A percentile compares a stretch with the other conserved stretches of the same genome.
These are phyloP conservation scores for Macheiramphus alcinus DNA, from an alignment of 2,113 vertebrate species.

Conservation along the genomic window DNA sequence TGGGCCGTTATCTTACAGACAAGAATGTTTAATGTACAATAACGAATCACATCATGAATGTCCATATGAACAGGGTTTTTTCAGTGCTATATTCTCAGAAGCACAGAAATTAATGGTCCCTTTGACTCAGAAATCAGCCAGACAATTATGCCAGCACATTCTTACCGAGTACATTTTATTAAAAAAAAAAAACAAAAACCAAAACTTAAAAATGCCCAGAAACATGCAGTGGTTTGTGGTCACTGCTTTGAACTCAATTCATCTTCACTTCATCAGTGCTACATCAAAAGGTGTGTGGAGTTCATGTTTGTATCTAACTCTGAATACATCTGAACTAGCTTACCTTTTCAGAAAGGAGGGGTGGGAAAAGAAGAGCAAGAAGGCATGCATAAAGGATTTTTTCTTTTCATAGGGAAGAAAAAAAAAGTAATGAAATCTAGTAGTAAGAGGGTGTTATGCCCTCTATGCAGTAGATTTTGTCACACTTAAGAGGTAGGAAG, in stretches of 20 bases:
- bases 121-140: neutral
- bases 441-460: slow-evolving; percentile 52
- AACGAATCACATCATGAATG: neutral
- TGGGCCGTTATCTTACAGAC: neutral
- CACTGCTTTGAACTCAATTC: neutral
- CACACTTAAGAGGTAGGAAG: neutral
- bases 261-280: neutral
- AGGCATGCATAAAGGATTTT: slow-evolving; percentile 63
- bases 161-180: neutral
- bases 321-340: slow-evolving; percentile 7
- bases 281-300: neutral
- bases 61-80: neutral
- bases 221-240: neutral
- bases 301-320: neutral
- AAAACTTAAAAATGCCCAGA: neutral
- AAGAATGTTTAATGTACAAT: neutral
- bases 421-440: slow-evolving; percentile 64
- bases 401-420: slow-evolving; percentile 33
- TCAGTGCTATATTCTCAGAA: neutral
- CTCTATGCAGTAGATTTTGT: slow-evolving; percentile 66
- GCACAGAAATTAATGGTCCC: neutral
- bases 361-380: slow-evolving; percentile 13
- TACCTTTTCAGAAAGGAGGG: slow-evolving; percentile 27
- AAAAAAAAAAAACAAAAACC: neutral
- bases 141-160: neutral